Base-by-base conservation (phyloP, 2,888 invertebrate genomes). In the Exocentrus adspersus region DNA sequence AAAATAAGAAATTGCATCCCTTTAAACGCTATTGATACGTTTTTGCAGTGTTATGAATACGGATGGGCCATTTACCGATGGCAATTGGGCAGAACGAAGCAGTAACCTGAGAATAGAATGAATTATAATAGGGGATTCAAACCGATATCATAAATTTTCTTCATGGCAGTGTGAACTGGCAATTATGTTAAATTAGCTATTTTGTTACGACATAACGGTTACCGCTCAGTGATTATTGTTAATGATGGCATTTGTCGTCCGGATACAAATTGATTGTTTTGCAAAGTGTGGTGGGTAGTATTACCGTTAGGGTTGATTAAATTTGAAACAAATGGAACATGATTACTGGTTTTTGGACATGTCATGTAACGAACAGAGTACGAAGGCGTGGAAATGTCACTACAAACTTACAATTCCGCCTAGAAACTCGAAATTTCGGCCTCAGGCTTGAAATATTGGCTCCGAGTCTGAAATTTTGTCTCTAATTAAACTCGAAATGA, bases 11-110 rank as follows among this genome's bases (percentile, higher is more conserved):
- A 59, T 62, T 57, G 61, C 51, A 64, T 62, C 48, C 51, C 62
- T n/a, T n/a, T 58, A 57, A 65, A 61, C 61, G 64, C 46, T 68
- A 68, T 65, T 68, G 67, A 64, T 65, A 68, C 65, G 68, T 45
- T 61, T 60, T 53, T 65, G 58, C 57, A 57, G 10, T 62, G 68
- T 65, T 68, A 68, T 62, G 65, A 62, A 68, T 68, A 63, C 65
- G 65, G 60, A 68, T 63, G 37, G 62, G 53, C 57, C 51, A 63
- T 63, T 30, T 63, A 68, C 65, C 46, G 65, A 63, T 54, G 5
- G 50, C 68, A 46, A 62, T 67, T 59, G 52, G 43, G 59, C 52
- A 37, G 62, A 67, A 62, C 56, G 43, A 24, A 48, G 64, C 64
- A 17, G 58, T 65, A 60, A 68, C 58, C 60, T 60, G 57, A 45